Evolutionary conservation across 2,888 invertebrate species (phyloP).

Genomic region (Yponomeuta cagnagella): DNA sequence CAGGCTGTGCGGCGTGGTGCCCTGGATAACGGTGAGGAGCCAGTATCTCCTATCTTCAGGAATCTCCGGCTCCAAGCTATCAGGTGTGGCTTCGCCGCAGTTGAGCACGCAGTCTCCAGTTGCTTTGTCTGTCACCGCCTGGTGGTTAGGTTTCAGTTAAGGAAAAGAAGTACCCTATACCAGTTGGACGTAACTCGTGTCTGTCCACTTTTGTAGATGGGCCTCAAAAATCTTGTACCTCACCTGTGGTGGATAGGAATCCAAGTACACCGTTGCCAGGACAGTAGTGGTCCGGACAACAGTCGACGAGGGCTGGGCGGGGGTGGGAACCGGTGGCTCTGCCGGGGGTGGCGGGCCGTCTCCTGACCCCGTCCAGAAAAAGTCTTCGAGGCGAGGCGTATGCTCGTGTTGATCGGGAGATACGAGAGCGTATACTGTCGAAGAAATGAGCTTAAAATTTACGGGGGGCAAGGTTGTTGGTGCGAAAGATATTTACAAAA

Average conservation of each 20-base stretch:
- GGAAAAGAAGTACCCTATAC: neutral
- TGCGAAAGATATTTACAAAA: too few species aligned
- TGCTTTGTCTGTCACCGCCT: conserved; percentile 67
- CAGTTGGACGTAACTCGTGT: too few species aligned
- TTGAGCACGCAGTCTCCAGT: conserved; percentile 72
- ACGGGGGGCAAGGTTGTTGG: neutral
- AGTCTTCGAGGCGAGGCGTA: conserved; percentile 84
- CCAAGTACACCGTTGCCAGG: conserved; percentile 81
- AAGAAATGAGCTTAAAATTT: neutral
- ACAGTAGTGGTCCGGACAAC: conserved; percentile 81
- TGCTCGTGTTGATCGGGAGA: conserved; percentile 57
- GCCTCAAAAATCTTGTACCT: conserved; percentile 14
- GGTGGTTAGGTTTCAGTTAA: conserved; percentile 13
- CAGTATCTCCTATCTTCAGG: conserved; percentile 84
- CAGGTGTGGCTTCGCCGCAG: conserved; percentile 63
- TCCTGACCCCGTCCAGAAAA: conserved; percentile 92
- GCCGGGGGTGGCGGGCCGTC: conserved; percentile 82
- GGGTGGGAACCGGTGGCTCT: conserved; percentile 59
- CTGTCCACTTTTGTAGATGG: too few species aligned
- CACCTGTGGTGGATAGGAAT: conserved; percentile 68
- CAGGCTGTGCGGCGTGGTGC: conserved; percentile 77
- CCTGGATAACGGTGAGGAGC: conserved; percentile 85
- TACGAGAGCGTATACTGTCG: conserved; percentile 55
- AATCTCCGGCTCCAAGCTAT: conserved; percentile 70
- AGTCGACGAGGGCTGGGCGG: conserved; percentile 55